Conservation (phyloP, 2,888 invertebrate species). For the Timandra comae region DNA sequence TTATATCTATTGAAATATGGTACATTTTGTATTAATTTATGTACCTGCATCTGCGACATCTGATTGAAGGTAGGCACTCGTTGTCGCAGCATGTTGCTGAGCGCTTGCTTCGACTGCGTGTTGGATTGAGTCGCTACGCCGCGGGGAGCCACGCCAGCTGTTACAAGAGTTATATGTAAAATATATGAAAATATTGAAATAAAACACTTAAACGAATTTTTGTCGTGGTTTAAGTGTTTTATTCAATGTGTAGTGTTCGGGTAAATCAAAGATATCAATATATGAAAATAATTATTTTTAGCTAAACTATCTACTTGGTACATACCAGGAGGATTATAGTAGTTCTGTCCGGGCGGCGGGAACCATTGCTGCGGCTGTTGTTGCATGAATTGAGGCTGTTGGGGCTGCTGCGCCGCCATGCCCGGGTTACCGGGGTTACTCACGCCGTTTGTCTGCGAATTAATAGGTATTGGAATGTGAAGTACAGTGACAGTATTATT, state of each 20-base stretch:
- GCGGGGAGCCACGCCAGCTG: slow-evolving; percentile 53
- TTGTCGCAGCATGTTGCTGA: slow-evolving; percentile 89
- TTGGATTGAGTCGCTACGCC: slow-evolving; percentile 76
- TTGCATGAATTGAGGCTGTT: slow-evolving; percentile 69
- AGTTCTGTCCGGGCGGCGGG: slow-evolving; percentile 67
- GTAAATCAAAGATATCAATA: too few species aligned
- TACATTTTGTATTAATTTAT: not conserved
- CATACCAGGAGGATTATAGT: slow-evolving; percentile 63
- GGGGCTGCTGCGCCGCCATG: slow-evolving; percentile 64
- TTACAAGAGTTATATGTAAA: too few species aligned
- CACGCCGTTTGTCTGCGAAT: slow-evolving; percentile 48
- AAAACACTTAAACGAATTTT: too few species aligned
- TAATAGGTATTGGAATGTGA: too few species aligned
- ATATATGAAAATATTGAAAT: too few species aligned
- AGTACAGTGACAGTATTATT: too few species aligned
- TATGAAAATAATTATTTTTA: too few species aligned
- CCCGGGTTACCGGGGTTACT: slow-evolving; percentile 45
- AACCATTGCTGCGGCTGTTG: slow-evolving; percentile 80
- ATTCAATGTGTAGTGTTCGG: too few species aligned
- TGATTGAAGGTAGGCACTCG: slow-evolving; percentile 80
- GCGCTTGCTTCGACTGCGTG: slow-evolving; percentile 87
- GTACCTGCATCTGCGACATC: slow-evolving; percentile 66
- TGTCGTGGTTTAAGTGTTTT: too few species aligned
- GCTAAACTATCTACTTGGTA: too few species aligned
- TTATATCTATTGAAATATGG: too few species aligned